Conservation (phyloP, 2,797 vertebrate species). For the Synanceia verrucosa region DNA sequence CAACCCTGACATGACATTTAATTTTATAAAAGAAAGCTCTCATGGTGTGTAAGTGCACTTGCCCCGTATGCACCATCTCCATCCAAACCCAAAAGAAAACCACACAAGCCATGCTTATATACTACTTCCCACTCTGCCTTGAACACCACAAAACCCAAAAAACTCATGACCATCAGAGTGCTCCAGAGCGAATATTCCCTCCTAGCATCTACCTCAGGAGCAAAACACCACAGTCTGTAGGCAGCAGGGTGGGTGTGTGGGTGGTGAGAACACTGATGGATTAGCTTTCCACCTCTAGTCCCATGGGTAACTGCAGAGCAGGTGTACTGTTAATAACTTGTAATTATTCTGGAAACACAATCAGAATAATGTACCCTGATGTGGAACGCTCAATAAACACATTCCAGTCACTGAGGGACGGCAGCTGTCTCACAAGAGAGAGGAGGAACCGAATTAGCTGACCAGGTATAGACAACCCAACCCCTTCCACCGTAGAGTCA, state of each 20-base stretch:
- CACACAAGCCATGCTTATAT: neutral
- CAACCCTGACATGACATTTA: slow-evolving; percentile 22
- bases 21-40: slow-evolving; percentile 42
- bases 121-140: neutral
- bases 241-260: slow-evolving; percentile 22
- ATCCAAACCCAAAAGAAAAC: slow-evolving; percentile 9
- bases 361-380: slow-evolving; percentile 57
- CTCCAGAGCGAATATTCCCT: neutral
- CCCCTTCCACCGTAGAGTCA: slow-evolving; percentile 29
- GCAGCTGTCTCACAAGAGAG: slow-evolving; percentile 39
- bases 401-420: slow-evolving; percentile 41
- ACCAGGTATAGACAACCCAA: slow-evolving; percentile 43
- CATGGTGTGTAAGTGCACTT: neutral
- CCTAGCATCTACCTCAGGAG: neutral
- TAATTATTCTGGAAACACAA: slow-evolving; percentile 54
- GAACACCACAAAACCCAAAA: neutral
- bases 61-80: neutral
- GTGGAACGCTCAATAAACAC: slow-evolving; percentile 51
- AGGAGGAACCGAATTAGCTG: slow-evolving; percentile 21
- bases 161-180: neutral
- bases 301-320: slow-evolving; percentile 50
- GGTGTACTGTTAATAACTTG: slow-evolving; percentile 64
- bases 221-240: slow-evolving; percentile 7
- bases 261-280: slow-evolving; percentile 42
- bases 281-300: slow-evolving; percentile 39